Base-by-base conservation (phyloP, 2,888 invertebrate genomes). In the Hartigia nigra region DNA sequence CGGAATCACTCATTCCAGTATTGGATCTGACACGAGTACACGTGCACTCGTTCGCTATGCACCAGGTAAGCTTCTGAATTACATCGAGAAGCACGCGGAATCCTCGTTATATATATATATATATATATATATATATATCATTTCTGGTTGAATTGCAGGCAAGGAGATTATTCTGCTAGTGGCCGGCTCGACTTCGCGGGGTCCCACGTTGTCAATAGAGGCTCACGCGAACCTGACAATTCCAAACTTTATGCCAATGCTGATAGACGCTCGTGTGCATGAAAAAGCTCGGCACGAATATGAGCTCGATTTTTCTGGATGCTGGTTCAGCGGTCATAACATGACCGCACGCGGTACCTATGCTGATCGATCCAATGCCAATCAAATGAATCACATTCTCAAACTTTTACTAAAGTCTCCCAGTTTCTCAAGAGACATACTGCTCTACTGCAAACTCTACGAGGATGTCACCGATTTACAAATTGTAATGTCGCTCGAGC, bases 271-370 rank as follows among this genome's bases (percentile, higher is more conserved):
- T 0, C 95, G 95, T 84, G 92, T 97, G 12, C 94, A 93, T 55
- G 97, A 96, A 88, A 95, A 95, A 85, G 93, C 92, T 74, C 91
- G 92, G 0, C 93, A 94, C 77, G 95, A 96, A 84, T 97, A 94
- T 88, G 95, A 95, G 91, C 92, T 96, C 36, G 95, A 95, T 85
- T 93, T 96, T 70, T 93, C 93, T 37, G 96, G 96, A 0, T 93
- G 95, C 0, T 97, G 97, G 97, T 97, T 97, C 89, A 96, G 96
- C 74, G 96, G 96, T 1, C 94, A 95, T 82, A 95, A 94, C 82
- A 93, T 96, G 82, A 94, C 94, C 74, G 92, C 95, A 1, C 94
- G 94, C 82, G 97, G 96, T 0, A 92, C 94, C 1, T 97, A 97
- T 89, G 94, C 95, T 84, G 96, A 97, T 89, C 94, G 94, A 85